phyloP scores from a whole-genome alignment of 92 coral and sea anemone genomes.

The Umimayanthus chanpuru region DNA sequence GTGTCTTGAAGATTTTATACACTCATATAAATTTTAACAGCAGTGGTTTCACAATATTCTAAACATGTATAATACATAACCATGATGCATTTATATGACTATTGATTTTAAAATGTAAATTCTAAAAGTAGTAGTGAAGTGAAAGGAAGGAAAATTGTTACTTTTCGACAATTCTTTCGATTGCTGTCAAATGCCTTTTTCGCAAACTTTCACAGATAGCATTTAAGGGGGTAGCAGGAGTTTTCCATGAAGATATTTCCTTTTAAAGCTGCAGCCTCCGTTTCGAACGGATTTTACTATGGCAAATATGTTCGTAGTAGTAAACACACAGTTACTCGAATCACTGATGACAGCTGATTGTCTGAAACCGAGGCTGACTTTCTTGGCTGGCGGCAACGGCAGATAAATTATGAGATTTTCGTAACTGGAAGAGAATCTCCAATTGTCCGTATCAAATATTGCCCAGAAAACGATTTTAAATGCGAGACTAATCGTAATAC shows the following conservation, averaged over 20 bases:
- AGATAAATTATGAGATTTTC: not conserved
- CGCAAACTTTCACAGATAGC: not conserved
- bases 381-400: not conserved
- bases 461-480: not conserved
- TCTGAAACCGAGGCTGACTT: constrained; percentile 30
- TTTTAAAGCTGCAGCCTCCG: not conserved
- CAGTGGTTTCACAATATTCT: not conserved
- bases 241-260: not conserved
- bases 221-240: not conserved
- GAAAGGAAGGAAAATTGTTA: not conserved
- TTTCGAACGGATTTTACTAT: constrained; percentile 16
- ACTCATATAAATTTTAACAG: not conserved
- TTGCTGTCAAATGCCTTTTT: not conserved
- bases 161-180: constrained; percentile 14
- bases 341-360: constrained; percentile 42
- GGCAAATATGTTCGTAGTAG: constrained; percentile 31
- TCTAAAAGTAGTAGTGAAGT: constrained; percentile 1
- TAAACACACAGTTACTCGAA: not conserved
- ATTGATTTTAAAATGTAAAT: constrained; percentile 42
- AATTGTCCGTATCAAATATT: not conserved
- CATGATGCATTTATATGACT: not conserved
- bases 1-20: not conserved
- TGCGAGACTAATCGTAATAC: not conserved
- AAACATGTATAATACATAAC: constrained; percentile 16
- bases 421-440: not conserved